Evolutionary conservation across 2,113 vertebrate species (phyloP).

Genomic region (Callocephalon fimbriatum): DNA sequence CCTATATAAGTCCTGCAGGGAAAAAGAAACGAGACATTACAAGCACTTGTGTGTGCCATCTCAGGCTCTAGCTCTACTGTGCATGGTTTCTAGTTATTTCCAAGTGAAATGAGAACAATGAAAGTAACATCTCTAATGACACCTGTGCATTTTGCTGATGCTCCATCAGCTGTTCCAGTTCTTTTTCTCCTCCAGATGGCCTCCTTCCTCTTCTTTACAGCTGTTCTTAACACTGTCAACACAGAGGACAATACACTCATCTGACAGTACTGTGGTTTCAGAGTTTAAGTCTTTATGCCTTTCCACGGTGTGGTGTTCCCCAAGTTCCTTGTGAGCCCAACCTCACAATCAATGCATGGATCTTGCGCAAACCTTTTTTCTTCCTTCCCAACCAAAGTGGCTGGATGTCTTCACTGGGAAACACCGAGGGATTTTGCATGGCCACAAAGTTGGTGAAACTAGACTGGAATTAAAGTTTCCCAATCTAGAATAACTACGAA

Average conservation of each 20-base stretch:
- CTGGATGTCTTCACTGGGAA: neutral
- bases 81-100: neutral
- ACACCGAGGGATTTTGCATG: neutral
- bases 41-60: neutral
- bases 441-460: neutral
- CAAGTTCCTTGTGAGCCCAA: neutral
- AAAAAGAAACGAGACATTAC: neutral
- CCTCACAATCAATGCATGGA: neutral
- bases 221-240: neutral
- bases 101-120: neutral
- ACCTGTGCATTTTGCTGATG: neutral
- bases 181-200: constrained; percentile 19
- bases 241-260: neutral
- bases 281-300: neutral
- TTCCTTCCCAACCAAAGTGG: neutral
- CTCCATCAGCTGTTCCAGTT: neutral
- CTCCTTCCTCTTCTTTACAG: constrained; percentile 35
- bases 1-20: constrained; percentile 74
- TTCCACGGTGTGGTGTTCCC: neutral
- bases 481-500: neutral
- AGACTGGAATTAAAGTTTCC: neutral
- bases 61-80: neutral
- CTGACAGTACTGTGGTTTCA: neutral
- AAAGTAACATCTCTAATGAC: neutral
- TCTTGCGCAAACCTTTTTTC: neutral